These are phyloP conservation scores for Oenanthe melanoleuca DNA, from an alignment of 2,113 vertebrate genomes.

Conservation along the genomic window DNA sequence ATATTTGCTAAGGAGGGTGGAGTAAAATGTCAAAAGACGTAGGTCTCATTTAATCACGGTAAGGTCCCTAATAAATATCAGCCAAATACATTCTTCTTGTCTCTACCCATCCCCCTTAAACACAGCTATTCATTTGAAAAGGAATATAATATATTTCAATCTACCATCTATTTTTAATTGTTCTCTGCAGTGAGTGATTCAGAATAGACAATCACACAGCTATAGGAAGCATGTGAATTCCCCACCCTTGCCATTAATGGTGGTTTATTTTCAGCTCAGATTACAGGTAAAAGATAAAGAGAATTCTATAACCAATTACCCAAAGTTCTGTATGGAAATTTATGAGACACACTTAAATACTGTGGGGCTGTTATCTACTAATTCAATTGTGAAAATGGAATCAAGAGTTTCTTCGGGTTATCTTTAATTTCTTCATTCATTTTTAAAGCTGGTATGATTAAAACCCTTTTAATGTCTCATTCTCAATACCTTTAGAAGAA, in stretches of 20 bases:
- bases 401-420: background rate
- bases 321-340: background rate
- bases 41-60: conserved; percentile 1
- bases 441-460: background rate
- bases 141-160: conserved; percentile 10
- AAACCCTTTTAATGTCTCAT: background rate
- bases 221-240: conserved; percentile 1
- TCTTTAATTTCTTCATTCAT: background rate
- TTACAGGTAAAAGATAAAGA: background rate
- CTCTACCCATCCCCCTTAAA: background rate
- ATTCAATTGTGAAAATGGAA: background rate
- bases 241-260: background rate
- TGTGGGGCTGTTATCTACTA: background rate
- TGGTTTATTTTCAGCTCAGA: background rate
- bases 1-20: background rate
- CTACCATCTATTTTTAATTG: conserved; percentile 29
- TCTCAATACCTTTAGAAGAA: background rate
- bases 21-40: conserved; percentile 17
- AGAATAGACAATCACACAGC: background rate
- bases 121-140: background rate
- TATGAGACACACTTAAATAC: background rate
- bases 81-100: background rate
- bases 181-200: conserved; percentile 12
- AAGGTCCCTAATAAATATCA: conserved; percentile 29
- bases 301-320: background rate